phyloP scores from a whole-genome alignment of 2,113 vertebrate species.

The Cervus canadensis region DNA sequence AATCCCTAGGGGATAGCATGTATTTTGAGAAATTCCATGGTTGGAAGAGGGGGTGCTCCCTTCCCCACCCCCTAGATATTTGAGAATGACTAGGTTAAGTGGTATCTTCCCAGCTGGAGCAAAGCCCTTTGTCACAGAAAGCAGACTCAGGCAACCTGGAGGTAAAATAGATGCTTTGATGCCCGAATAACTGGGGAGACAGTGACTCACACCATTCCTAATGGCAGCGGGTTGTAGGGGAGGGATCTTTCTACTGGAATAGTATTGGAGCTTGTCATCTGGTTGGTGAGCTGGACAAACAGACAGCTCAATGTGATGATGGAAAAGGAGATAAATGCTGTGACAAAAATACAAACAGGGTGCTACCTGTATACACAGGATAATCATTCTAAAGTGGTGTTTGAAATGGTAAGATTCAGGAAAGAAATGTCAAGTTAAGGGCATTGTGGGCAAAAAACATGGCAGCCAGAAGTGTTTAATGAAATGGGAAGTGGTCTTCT shows the following conservation, averaged over 20 bases:
- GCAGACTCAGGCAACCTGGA: background rate
- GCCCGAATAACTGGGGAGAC: background rate
- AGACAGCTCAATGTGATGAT: too few species aligned
- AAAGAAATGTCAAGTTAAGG: background rate
- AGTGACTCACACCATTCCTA: background rate
- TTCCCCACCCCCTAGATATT: background rate
- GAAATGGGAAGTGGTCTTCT: background rate
- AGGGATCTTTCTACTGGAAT: too few species aligned
- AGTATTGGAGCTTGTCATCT: background rate
- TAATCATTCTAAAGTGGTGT: background rate
- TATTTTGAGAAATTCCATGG: background rate
- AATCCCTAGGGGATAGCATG: background rate
- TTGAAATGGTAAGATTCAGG: background rate
- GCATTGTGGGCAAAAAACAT: background rate
- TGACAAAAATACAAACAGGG: background rate
- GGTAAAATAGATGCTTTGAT: background rate
- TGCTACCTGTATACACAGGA: accelerated
- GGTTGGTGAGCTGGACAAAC: background rate
- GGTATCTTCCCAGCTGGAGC: background rate
- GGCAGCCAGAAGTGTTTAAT: background rate
- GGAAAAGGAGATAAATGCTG: background rate
- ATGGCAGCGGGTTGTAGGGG: too few species aligned
- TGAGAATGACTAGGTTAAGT: background rate
- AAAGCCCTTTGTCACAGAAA: background rate
- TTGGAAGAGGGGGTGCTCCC: background rate